Evolutionary conservation across 1,140 invertebrate genomes (phyloP).

Genomic region (Leptonema lineaticorne): DNA sequence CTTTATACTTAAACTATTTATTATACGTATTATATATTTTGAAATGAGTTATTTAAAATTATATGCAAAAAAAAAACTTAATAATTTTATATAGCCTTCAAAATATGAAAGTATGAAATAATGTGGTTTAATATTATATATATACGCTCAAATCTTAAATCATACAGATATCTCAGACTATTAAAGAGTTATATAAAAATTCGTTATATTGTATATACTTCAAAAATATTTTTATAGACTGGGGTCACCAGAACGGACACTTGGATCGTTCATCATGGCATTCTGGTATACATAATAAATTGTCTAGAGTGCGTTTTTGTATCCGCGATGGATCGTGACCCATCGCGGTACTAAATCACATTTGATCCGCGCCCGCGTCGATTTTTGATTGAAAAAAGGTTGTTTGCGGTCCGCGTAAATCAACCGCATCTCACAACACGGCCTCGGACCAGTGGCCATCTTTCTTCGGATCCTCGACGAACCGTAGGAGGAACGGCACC

Average conservation of each 20-base stretch:
- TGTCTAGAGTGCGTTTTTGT: slow-evolving; percentile 22
- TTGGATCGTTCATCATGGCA: slow-evolving; percentile 13
- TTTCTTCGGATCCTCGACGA: background rate
- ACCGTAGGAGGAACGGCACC: background rate
- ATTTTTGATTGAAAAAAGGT: slow-evolving; percentile 24
- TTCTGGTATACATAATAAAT: slow-evolving; percentile 15
- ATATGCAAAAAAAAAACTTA: too few species aligned
- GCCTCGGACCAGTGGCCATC: background rate
- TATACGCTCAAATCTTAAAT: too few species aligned
- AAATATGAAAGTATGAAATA: too few species aligned
- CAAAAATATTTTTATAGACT: too few species aligned
- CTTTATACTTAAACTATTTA: too few species aligned
- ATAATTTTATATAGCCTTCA: too few species aligned
- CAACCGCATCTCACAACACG: background rate
- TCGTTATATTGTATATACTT: too few species aligned
- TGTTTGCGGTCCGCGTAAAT: slow-evolving; percentile 10
- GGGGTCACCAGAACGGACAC: slow-evolving; percentile 28
- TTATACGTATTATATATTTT: too few species aligned
- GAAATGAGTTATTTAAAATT: too few species aligned
- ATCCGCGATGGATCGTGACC: slow-evolving; percentile 23
- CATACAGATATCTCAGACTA: too few species aligned
- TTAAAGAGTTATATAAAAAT: too few species aligned
- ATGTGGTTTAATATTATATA: too few species aligned
- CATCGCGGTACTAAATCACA: slow-evolving; percentile 15
- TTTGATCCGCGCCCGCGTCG: slow-evolving; percentile 9